Evolutionary conservation across 2,888 invertebrate species (phyloP).

Genomic region (Andrena bucephala): DNA sequence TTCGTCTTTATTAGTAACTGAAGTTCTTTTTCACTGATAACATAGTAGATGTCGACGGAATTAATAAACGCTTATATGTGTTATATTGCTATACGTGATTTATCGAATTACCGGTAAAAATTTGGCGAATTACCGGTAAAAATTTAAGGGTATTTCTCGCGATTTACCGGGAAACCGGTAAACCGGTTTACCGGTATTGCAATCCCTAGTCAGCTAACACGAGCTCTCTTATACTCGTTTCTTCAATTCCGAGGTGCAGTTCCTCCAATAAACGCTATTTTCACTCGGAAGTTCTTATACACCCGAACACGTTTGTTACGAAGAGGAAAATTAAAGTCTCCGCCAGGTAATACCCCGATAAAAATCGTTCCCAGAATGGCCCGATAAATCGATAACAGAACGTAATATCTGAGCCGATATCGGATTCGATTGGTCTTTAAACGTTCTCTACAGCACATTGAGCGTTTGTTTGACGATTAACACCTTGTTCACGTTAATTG

Average conservation of each 20-base stretch:
- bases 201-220: too few relatives aligned
- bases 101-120: too few relatives aligned
- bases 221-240: neutral
- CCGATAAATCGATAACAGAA: conserved; percentile 5
- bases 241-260: neutral
- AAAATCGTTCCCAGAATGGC: neutral
- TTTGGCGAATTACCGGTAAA: too few relatives aligned
- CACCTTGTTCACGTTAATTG: neutral
- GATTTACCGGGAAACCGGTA: too few relatives aligned
- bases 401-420: neutral
- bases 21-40: too few relatives aligned
- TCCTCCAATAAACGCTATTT: neutral
- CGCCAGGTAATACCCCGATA: neutral
- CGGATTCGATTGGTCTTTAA: conserved; percentile 22
- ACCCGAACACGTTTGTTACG: neutral
- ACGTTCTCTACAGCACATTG: conserved; percentile 3
- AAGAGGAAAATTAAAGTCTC: neutral
- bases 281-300: neutral
- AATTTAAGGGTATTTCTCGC: too few relatives aligned
- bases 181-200: too few relatives aligned
- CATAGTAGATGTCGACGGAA: too few relatives aligned
- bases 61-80: too few relatives aligned
- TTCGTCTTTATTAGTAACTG: too few relatives aligned
- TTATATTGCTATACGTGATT: too few relatives aligned
- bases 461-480: conserved; percentile 21